Base-by-base conservation (phyloP, 2,113 vertebrate species). In the Pedionomus torquatus region DNA sequence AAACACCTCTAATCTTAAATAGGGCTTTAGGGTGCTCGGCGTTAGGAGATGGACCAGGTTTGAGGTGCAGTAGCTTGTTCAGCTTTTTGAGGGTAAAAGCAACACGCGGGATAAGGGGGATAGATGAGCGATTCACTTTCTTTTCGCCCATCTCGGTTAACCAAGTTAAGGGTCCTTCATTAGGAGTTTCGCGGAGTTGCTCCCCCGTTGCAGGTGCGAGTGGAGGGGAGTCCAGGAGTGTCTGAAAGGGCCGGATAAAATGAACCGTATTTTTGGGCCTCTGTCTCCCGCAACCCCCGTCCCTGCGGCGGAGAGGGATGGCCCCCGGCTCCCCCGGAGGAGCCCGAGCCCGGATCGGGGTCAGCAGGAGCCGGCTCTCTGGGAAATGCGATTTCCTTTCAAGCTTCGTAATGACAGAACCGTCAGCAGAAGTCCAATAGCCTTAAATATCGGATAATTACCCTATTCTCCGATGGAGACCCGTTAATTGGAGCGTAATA, bases 401-500 rank as follows among this genome's bases (percentile, higher is more conserved):
- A 48, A 74, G 54, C n/a, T 95, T 77, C 81, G 11, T 44, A 75
- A 70, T 5, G 94, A 90, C 89, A 63, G 68, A 93, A 87, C 28
- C 81, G 31, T 81, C 93, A 94, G 74, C n/a, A 61, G 28, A 43
- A 95, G 95, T 87, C 95, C 90, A 66, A 91, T 75, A 31, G 69
- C 79, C 69, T 69, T 79, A 94, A 97, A 86, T 77, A 96, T 82
- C 52, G 18, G 43, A 87, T 95, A 95, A 97, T 97, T 95, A 94
- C 90, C 97, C 86, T 95, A 89, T 93, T 96, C 86, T 95, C 89
- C 72, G 81, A 64, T 19, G 96, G 21, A 77, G 85, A 90, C 68
- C 74, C 43, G 78, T 93, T 98, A 96, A 98, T 96, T 95, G 97
- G 95, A 93, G 95, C 71, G 61, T 96, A 95, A 97, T 98, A 96